Percentiles rank a stretch among this genome's conserved stretches.
phyloP scores from a whole-genome alignment of 2,113 vertebrate species.

The Fregata magnificens region DNA sequence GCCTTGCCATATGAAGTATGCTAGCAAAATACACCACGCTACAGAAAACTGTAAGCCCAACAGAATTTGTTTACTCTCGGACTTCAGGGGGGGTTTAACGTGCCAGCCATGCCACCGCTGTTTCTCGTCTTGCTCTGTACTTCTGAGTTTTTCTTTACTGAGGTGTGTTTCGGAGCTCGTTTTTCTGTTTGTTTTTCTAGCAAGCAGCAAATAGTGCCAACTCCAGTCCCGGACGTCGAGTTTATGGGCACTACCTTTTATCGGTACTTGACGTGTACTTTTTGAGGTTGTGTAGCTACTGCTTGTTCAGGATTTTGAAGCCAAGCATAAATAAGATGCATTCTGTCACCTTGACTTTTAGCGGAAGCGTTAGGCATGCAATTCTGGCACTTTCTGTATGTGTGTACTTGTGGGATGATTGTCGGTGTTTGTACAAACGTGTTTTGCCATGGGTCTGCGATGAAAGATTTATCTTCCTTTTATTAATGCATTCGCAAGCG shows the following conservation, averaged over 20 bases:
- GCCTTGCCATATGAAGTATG: not conserved
- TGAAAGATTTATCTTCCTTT: not conserved
- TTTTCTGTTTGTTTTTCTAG: not conserved
- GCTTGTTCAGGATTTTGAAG: not conserved
- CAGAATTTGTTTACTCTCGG: not conserved
- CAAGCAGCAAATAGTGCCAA: not conserved
- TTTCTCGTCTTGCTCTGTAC: not conserved
- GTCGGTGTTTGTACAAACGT: not conserved
- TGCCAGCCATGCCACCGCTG: not conserved
- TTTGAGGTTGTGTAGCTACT: not conserved
- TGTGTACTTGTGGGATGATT: not conserved
- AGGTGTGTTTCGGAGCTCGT: not conserved
- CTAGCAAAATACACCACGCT: not conserved
- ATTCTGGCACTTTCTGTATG: not conserved
- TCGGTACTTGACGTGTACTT: not conserved
- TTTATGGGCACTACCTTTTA: not conserved
- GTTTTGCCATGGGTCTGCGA: not conserved
- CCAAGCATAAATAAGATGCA: not conserved
- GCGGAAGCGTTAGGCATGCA: not conserved
- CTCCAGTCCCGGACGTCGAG: not conserved
- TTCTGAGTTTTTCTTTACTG: not conserved
- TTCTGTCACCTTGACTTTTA: not conserved
- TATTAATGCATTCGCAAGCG: accelerated
- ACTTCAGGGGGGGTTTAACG: not conserved
- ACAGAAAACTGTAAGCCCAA: not conserved